Percentiles rank a stretch among this genome's conserved stretches.
phyloP scores from a whole-genome alignment of 2,113 vertebrate species.

The Hippocampus barbouri region DNA sequence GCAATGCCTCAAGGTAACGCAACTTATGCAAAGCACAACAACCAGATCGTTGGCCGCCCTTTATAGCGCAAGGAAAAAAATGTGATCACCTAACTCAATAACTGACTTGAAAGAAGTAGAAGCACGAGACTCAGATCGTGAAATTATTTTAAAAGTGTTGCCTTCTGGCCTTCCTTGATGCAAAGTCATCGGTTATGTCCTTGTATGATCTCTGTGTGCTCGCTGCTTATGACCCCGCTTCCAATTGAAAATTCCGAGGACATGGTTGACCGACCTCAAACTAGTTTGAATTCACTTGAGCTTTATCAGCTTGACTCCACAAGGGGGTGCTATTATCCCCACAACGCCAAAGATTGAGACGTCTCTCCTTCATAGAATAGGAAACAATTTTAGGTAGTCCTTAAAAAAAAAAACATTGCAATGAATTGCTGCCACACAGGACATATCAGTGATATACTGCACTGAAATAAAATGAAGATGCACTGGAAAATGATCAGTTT shows the following conservation, averaged over 20 bases:
- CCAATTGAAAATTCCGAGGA: neutral
- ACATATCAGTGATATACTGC: too few relatives aligned
- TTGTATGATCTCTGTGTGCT: neutral
- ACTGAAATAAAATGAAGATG: too few relatives aligned
- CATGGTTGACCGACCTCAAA: too few relatives aligned
- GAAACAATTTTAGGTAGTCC: neutral
- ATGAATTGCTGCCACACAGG: too few relatives aligned
- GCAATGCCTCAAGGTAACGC: conserved; percentile 78
- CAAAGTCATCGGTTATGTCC: neutral
- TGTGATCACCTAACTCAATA: neutral
- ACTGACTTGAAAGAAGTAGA: neutral
- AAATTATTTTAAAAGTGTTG: neutral
- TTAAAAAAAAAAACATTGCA: too few relatives aligned
- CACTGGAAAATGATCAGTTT: too few relatives aligned
- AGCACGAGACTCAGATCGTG: neutral
- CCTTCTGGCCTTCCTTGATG: neutral
- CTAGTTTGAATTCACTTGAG: too few relatives aligned
- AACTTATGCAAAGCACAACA: neutral
- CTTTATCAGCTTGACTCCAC: neutral
- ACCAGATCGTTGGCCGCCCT: neutral
- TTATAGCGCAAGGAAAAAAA: neutral
- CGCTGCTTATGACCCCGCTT: neutral
- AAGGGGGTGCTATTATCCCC: neutral
- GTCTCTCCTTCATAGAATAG: neutral
- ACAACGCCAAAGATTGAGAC: neutral